A percentile compares a stretch with the other conserved stretches of the same genome.
phyloP scores from a whole-genome alignment of 1,140 invertebrate genomes.

The Nilaparvata lugens region DNA sequence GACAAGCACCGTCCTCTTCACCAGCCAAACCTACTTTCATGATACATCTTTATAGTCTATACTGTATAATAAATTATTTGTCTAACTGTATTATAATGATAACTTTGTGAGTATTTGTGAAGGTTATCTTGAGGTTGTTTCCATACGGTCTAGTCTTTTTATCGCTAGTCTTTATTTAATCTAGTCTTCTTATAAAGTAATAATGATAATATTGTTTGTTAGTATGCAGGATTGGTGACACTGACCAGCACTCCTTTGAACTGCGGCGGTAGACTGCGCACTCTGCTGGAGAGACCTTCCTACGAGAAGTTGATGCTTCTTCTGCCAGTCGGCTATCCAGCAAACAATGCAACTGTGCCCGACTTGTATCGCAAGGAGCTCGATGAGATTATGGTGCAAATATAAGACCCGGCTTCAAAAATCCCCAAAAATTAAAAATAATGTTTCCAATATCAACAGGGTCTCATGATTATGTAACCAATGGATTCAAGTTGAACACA shows the following conservation, averaged over 20 bases:
- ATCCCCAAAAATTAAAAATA: neutral
- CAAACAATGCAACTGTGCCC: conserved; percentile 64
- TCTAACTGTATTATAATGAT: too few species aligned
- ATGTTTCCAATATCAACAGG: too few species aligned
- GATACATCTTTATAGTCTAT: too few species aligned
- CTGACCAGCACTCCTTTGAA: conserved; percentile 83
- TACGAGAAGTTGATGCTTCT: conserved; percentile 75
- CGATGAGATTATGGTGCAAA: conserved; percentile 58
- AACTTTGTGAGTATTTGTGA: too few species aligned
- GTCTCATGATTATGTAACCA: too few species aligned
- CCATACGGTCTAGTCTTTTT: too few species aligned
- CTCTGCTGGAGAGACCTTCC: conserved; percentile 57
- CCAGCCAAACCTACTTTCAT: too few species aligned
- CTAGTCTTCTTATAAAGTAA: neutral
- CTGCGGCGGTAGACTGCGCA: conserved; percentile 66
- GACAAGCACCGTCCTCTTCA: too few species aligned
- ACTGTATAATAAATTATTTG: too few species aligned
- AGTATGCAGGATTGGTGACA: conserved; percentile 75
- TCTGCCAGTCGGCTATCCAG: conserved; percentile 75
- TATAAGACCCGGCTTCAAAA: conserved; percentile 24
- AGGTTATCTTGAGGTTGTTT: too few species aligned
- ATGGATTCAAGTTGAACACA: too few species aligned
- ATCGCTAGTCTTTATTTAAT: too few species aligned
- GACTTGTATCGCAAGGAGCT: conserved; percentile 63
- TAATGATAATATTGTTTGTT: conserved; percentile 7